These are phyloP conservation scores for Torymus texanus DNA, from an alignment of 2,888 invertebrate species.

Conservation along the genomic window DNA sequence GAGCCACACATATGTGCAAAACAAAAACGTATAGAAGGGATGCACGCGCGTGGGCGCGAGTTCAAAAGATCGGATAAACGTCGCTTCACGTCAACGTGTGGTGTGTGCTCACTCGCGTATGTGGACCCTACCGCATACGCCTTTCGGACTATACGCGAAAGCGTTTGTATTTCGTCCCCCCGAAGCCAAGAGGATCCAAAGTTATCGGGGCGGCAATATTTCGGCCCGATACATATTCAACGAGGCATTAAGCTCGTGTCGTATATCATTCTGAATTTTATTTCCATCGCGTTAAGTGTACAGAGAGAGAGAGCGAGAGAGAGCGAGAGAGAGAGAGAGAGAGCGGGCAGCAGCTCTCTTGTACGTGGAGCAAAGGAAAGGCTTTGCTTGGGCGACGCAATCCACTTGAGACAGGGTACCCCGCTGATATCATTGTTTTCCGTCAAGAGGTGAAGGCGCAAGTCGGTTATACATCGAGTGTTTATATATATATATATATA, in stretches of 20 bases:
- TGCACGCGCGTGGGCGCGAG: background rate
- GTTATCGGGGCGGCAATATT: constrained; percentile 37
- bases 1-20: too few species aligned
- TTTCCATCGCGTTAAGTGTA: constrained; percentile 7
- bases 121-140: background rate
- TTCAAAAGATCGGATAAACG: constrained; percentile 33
- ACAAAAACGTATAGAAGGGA: too few species aligned
- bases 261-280: constrained; percentile 25
- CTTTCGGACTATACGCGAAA: background rate
- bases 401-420: constrained; percentile 47
- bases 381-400: too few species aligned
- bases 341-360: too few species aligned
- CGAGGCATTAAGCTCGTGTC: constrained; percentile 26
- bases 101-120: background rate
- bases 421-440: constrained; percentile 12
- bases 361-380: too few species aligned
- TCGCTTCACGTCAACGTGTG: background rate
- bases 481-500: background rate
- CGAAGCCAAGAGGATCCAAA: constrained; percentile 8
- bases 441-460: constrained; percentile 64
- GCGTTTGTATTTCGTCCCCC: background rate
- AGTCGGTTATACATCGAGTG: constrained; percentile 22
- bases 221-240: constrained; percentile 47
- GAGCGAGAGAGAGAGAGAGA: too few species aligned
- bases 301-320: too few species aligned